Percentiles rank a stretch among this genome's conserved stretches.
Conservation (phyloP, 1,140 invertebrate genomes). For the Drosophila nigrodunni region DNA sequence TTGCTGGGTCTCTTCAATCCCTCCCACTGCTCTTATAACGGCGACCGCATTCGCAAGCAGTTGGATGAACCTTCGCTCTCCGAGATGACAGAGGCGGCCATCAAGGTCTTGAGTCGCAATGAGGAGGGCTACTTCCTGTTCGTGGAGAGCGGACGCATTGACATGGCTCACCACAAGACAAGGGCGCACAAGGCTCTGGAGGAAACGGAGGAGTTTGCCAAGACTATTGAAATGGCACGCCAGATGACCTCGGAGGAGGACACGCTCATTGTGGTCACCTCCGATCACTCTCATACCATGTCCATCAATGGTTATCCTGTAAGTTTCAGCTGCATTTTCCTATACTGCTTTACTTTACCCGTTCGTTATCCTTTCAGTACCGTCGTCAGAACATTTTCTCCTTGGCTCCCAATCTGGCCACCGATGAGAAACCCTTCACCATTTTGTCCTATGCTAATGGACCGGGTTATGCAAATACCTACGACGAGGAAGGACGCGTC, state of each 20-base stretch:
- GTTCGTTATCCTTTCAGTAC: conserved; percentile 42
- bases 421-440: conserved; percentile 87
- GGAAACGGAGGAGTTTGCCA: conserved; percentile 91
- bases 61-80: conserved; percentile 89
- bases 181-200: conserved; percentile 91
- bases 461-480: conserved; percentile 85
- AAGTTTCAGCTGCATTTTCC: conserved; percentile 8
- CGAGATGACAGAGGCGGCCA: conserved; percentile 93
- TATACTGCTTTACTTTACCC: background rate
- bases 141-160: conserved; percentile 94
- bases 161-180: conserved; percentile 93
- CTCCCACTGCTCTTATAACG: conserved; percentile 85
- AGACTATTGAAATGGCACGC: conserved; percentile 89
- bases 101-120: conserved; percentile 91
- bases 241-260: conserved; percentile 89
- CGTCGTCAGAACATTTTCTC: conserved; percentile 88
- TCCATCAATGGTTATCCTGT: conserved; percentile 89
- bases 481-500: conserved; percentile 46
- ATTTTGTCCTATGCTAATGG: conserved; percentile 91
- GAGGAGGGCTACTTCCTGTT: conserved; percentile 94
- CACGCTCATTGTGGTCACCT: conserved; percentile 91
- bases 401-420: conserved; percentile 66
- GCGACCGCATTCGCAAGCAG: conserved; percentile 85
- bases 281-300: conserved; percentile 93
- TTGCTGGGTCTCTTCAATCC: conserved; percentile 88